phyloP scores from a whole-genome alignment of 2,888 invertebrate species.

The Podabrus alpinus region DNA sequence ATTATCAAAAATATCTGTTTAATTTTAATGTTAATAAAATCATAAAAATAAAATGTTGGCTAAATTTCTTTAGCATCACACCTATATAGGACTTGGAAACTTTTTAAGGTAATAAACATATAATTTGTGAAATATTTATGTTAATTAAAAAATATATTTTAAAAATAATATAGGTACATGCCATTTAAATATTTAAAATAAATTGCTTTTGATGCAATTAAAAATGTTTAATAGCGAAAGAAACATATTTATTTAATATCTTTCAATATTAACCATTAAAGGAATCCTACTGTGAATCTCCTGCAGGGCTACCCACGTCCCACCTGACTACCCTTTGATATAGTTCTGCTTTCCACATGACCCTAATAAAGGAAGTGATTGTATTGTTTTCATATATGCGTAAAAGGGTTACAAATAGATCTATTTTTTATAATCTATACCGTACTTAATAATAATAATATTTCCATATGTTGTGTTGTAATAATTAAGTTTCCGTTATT shows the following conservation, averaged over 20 bases:
- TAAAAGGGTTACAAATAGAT: conserved; percentile 40
- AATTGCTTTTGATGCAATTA: conserved; percentile 1
- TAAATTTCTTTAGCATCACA: not conserved
- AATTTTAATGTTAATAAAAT: not conserved
- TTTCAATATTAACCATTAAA: conserved; percentile 19
- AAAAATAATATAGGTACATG: not conserved
- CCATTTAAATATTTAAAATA: not conserved
- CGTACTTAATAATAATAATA: not conserved
- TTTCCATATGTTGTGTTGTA: not conserved
- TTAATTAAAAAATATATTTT: not conserved
- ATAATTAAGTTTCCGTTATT: not conserved
- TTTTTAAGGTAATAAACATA: not conserved
- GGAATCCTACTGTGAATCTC: conserved; percentile 35
- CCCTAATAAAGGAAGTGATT: conserved; percentile 38
- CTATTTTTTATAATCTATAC: conserved; percentile 6
- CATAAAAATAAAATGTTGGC: not conserved
- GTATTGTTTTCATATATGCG: conserved; percentile 39
- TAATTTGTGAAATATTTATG: not conserved
- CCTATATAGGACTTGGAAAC: not conserved
- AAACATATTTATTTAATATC: not conserved
- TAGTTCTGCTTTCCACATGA: conserved; percentile 39
- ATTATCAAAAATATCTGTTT: not conserved
- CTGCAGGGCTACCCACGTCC: conserved; percentile 35
- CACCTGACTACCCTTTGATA: conserved; percentile 41
- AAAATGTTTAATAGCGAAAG: not conserved